phyloP scores from a whole-genome alignment of 2,888 invertebrate species.

The Lochmaea capreae region DNA sequence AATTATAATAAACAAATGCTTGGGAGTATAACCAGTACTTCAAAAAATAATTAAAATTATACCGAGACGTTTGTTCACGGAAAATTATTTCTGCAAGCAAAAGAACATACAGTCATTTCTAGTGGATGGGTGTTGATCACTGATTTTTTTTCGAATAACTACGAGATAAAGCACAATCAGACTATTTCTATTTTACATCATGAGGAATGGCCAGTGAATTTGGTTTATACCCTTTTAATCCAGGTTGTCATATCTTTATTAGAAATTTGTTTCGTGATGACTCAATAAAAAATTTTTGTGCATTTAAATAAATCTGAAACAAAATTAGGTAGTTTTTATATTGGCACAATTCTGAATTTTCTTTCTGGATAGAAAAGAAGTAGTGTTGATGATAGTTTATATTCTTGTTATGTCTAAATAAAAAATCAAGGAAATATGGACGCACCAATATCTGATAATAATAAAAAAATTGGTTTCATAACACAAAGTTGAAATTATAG shows the following conservation, averaged over 20 bases:
- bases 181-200: conserved; percentile 1
- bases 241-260: neutral
- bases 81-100: neutral
- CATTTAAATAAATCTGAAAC: neutral
- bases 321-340: conserved; percentile 16
- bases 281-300: neutral
- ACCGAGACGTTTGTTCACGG: neutral
- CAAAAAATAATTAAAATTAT: too few relatives aligned
- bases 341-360: conserved; percentile 22
- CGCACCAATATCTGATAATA: neutral
- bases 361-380: neutral
- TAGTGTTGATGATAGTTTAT: neutral
- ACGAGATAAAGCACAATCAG: neutral
- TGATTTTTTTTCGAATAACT: neutral
- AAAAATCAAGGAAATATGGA: conserved; percentile 8
- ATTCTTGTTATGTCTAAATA: conserved; percentile 16
- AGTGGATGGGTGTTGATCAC: neutral
- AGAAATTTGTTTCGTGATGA: neutral
- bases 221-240: neutral
- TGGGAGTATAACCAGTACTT: too few relatives aligned
- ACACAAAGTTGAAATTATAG: neutral
- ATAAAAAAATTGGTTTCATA: neutral
- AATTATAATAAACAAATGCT: too few relatives aligned
- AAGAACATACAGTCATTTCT: neutral
- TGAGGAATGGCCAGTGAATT: neutral